Conservation (phyloP, 2,797 vertebrate species). For the Carcharodon carcharias region DNA sequence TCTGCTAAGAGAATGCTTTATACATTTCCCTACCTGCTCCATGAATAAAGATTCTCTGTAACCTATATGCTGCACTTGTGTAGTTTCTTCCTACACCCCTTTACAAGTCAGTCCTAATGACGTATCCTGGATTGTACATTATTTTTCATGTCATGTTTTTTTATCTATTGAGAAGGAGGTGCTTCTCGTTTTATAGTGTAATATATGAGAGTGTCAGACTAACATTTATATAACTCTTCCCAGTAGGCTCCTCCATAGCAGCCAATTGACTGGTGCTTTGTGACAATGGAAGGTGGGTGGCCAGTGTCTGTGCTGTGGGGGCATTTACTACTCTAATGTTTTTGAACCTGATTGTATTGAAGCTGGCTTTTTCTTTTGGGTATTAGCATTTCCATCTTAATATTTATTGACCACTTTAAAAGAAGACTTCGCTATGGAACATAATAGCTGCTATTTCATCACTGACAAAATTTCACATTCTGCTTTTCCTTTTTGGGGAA, state of each 20-base stretch:
- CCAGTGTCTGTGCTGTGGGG: neutral
- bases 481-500: neutral
- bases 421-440: neutral
- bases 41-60: neutral
- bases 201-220: neutral
- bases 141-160: neutral
- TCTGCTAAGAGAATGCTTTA: neutral
- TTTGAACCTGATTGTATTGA: neutral
- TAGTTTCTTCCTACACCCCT: neutral
- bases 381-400: neutral
- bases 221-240: neutral
- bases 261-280: neutral
- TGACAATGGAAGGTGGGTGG: neutral
- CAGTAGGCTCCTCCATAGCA: neutral
- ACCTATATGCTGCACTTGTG: neutral
- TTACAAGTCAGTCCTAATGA: neutral
- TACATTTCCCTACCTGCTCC: neutral
- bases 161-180: neutral
- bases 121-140: neutral
- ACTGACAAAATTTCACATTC: neutral
- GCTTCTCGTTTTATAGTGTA: neutral
- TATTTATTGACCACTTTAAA: neutral
- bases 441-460: neutral
- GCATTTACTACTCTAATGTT: too few species aligned
- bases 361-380: neutral